phyloP scores from a whole-genome alignment of 2,113 vertebrate genomes.

The Spilogale gracilis region DNA sequence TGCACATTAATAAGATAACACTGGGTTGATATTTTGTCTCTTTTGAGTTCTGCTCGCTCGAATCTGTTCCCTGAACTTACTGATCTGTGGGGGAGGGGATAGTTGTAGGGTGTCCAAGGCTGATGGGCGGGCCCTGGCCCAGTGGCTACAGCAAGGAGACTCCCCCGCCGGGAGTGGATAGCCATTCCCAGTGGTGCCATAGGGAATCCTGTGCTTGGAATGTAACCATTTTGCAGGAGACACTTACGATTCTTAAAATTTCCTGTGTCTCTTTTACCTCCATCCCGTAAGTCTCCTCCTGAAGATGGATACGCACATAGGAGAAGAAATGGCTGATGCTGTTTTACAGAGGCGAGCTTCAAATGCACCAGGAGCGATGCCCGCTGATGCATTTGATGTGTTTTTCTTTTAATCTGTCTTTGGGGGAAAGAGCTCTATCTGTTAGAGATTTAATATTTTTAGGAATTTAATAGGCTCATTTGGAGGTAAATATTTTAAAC shows the following conservation, averaged over 20 bases:
- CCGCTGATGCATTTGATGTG: neutral
- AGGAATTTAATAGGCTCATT: conserved; percentile 72
- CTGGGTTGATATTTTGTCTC: neutral
- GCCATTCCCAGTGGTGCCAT: neutral
- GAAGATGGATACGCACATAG: neutral
- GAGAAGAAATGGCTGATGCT: neutral
- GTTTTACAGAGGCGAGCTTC: neutral
- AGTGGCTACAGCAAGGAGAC: accelerated
- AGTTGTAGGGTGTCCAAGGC: neutral
- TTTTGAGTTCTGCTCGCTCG: neutral
- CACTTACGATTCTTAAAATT: neutral
- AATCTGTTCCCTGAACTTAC: neutral
- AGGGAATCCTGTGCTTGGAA: neutral
- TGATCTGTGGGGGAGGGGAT: neutral
- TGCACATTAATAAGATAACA: neutral
- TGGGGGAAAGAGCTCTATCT: conserved; percentile 34
- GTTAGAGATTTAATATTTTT: conserved; percentile 70
- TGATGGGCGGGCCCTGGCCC: neutral
- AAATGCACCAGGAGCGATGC: neutral
- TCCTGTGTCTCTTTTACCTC: neutral
- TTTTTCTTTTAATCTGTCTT: conserved; percentile 68
- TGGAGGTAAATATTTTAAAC: conserved; percentile 74
- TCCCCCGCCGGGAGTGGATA: neutral
- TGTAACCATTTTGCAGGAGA: neutral
- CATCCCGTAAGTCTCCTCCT: neutral